phyloP scores from a whole-genome alignment of 2,113 vertebrate genomes.

The Rhizomys pruinosus region DNA sequence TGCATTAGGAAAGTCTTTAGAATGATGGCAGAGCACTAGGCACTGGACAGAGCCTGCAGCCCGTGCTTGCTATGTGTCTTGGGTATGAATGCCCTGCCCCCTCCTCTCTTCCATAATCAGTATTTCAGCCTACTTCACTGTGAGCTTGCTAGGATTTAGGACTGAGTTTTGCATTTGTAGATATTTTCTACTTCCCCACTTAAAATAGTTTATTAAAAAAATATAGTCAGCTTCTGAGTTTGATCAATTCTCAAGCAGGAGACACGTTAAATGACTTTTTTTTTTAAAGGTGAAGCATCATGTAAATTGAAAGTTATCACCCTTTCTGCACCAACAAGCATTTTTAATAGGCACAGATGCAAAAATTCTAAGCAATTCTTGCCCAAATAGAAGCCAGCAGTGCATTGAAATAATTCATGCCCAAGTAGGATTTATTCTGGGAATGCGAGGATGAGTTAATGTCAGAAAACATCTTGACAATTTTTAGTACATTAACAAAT shows the following conservation, averaged over 20 bases:
- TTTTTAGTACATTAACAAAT: slow-evolving; percentile 10
- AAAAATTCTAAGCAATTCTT: neutral
- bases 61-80: neutral
- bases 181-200: slow-evolving; percentile 30
- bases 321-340: neutral
- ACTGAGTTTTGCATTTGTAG: neutral
- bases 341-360: slow-evolving; percentile 28
- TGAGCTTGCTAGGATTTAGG: slow-evolving; percentile 9
- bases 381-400: neutral
- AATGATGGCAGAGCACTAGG: neutral
- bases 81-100: neutral
- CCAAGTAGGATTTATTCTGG: neutral
- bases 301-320: neutral
- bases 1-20: neutral
- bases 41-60: neutral
- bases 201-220: neutral
- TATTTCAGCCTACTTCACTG: neutral
- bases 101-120: neutral
- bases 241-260: slow-evolving; percentile 15
- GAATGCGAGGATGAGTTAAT: slow-evolving; percentile 21
- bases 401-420: neutral
- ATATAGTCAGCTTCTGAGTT: neutral
- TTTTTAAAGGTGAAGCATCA: neutral
- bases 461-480: neutral
- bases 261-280: neutral